Conservation (phyloP, 37 sponge, comb jelly and placozoan species). For the Oopsacas minuta region DNA sequence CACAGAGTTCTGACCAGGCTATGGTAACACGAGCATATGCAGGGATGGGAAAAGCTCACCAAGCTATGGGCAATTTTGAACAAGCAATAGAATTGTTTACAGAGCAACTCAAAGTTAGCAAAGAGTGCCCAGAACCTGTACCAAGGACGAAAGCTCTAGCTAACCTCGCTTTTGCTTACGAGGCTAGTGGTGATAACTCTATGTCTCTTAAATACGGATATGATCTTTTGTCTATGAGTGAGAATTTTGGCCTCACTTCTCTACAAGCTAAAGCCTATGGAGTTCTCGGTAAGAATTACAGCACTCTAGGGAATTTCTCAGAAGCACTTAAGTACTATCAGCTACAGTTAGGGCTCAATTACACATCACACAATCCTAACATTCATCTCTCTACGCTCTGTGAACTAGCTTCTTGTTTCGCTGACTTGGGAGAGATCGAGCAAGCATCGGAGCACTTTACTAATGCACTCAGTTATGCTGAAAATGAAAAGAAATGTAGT, state of each 20-base stretch:
- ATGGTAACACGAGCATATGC: slow-evolving; percentile 55
- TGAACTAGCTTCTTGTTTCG: background rate
- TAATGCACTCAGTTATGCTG: background rate
- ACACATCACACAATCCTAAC: background rate
- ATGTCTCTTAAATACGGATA: slow-evolving; percentile 58
- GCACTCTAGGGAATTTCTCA: slow-evolving; percentile 21
- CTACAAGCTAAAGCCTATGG: slow-evolving; percentile 30
- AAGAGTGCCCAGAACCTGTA: slow-evolving; percentile 24
- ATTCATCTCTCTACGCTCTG: background rate
- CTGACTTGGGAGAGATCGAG: background rate
- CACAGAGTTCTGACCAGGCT: slow-evolving; percentile 51
- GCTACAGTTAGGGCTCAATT: slow-evolving; percentile 8
- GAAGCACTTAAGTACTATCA: slow-evolving; percentile 19
- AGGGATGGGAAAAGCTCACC: slow-evolving; percentile 66
- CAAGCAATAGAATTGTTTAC: slow-evolving; percentile 50
- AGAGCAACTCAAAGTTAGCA: slow-evolving; percentile 46
- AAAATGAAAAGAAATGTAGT: background rate
- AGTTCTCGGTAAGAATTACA: slow-evolving; percentile 19
- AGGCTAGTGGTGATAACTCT: slow-evolving; percentile 31
- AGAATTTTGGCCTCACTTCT: slow-evolving; percentile 30
- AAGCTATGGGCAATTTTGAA: slow-evolving; percentile 51
- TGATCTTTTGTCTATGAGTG: slow-evolving; percentile 45
- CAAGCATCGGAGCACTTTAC: background rate
- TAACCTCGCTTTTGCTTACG: slow-evolving; percentile 53
- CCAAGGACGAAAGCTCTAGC: slow-evolving; percentile 54